Evolutionary conservation across 2,888 invertebrate species (phyloP).

Genomic region (Zaprionus lineosus): DNA sequence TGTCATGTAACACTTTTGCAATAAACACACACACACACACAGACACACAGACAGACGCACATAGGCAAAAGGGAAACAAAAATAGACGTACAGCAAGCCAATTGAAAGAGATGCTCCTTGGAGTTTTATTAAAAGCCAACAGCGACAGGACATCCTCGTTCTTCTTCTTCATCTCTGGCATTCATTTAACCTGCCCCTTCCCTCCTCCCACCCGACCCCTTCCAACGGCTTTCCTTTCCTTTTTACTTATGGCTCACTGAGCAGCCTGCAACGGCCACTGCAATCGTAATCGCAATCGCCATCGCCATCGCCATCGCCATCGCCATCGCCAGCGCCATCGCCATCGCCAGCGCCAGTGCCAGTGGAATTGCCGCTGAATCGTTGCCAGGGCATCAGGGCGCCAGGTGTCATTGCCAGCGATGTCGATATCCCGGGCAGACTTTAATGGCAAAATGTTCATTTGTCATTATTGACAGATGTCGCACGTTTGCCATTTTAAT

Average conservation of each 20-base stretch:
- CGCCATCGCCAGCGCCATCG: neutral
- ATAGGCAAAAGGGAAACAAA: neutral
- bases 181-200: constrained; percentile 17
- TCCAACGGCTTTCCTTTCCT: too few species aligned
- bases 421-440: constrained; percentile 21
- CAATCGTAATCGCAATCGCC: constrained; percentile 40
- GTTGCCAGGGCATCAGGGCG: constrained; percentile 3
- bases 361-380: neutral
- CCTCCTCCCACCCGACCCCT: neutral
- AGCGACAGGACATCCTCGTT: constrained; percentile 21
- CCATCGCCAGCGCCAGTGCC: neutral
- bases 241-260: constrained; percentile 34
- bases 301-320: constrained; percentile 1
- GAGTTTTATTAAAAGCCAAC: constrained; percentile 46
- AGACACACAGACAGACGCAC: neutral
- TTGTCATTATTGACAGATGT: constrained; percentile 78
- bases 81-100: constrained; percentile 5
- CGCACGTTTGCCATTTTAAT: constrained; percentile 76
- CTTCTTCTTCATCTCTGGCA: constrained; percentile 37
- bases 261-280: constrained; percentile 27
- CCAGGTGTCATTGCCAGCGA: constrained; percentile 31
- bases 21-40: constrained; percentile 11
- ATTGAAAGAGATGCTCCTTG: constrained; percentile 19
- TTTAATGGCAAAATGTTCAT: constrained; percentile 71
- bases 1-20: constrained; percentile 42